phyloP scores from a whole-genome alignment of 2,888 invertebrate species.

The Panopea generosa region DNA sequence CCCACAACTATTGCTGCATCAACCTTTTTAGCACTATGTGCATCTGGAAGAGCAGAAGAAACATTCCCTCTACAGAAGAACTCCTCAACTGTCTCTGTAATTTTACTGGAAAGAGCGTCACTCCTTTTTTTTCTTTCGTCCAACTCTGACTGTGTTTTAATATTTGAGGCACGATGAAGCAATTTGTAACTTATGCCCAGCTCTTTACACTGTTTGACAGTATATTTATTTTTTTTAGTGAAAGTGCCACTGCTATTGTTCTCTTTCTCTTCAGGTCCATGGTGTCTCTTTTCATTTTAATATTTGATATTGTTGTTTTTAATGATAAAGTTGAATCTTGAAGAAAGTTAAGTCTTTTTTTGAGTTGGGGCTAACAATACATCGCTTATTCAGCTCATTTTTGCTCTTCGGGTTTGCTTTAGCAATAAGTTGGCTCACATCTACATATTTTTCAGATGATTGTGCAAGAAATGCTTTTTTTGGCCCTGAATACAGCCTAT shows the following conservation, averaged over 20 bases:
- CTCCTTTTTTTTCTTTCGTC: neutral
- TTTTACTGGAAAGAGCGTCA: neutral
- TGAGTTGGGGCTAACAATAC: no score
- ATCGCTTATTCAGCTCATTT: no score
- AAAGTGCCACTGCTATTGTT: conserved; percentile 4
- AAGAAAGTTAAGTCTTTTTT: no score
- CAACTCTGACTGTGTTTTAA: neutral
- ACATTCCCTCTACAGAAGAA: conserved; percentile 13
- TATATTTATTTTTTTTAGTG: conserved; percentile 1
- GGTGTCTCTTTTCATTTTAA: no score
- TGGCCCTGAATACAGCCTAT: conserved; percentile 7
- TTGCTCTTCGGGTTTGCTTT: neutral
- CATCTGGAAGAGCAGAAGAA: neutral
- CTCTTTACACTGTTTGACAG: neutral
- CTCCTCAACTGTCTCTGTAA: neutral
- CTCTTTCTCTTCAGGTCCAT: conserved; percentile 7
- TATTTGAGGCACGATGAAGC: neutral
- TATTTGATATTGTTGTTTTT: no score
- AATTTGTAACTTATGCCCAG: conserved; percentile 6
- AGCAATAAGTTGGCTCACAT: conserved; percentile 1
- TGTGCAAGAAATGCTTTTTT: neutral
- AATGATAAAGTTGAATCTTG: no score
- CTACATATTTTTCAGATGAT: conserved; percentile 2
- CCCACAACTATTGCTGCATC: neutral
- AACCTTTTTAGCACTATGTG: conserved; percentile 4